Percentiles rank a stretch among this genome's conserved stretches.
phyloP scores from a whole-genome alignment of 2,888 invertebrate genomes.

The Chirona hameri region DNA sequence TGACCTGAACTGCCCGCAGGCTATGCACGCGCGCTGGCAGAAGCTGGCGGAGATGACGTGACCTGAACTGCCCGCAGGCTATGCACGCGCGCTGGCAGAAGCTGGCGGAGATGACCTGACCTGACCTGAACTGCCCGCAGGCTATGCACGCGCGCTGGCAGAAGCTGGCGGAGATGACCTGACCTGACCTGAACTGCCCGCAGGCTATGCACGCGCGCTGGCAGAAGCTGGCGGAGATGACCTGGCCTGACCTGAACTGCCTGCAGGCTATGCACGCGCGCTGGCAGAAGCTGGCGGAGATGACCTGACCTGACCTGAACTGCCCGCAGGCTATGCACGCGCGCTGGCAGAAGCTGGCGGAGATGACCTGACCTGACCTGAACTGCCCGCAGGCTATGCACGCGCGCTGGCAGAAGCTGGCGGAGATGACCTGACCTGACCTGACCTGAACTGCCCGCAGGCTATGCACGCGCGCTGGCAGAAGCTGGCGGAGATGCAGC shows the following conservation, averaged over 20 bases:
- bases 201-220: constrained; percentile 32
- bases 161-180: constrained; percentile 32
- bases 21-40: constrained; percentile 32
- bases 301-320: neutral
- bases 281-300: constrained; percentile 31
- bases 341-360: constrained; percentile 31
- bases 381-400: constrained; percentile 24
- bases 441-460: neutral
- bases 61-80: neutral
- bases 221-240: constrained; percentile 32
- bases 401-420: constrained; percentile 33
- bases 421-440: constrained; percentile 4
- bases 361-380: constrained; percentile 11
- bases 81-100: constrained; percentile 33
- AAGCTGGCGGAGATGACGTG: constrained; percentile 32
- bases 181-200: no score
- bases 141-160: constrained; percentile 32
- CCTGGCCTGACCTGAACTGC: no score
- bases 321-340: constrained; percentile 29
- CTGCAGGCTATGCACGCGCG: constrained; percentile 31
- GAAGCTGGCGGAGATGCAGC: constrained; percentile 32
- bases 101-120: constrained; percentile 32
- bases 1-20: neutral
- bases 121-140: neutral
- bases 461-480: constrained; percentile 32